These are phyloP conservation scores for Microtus montanus DNA, from an alignment of 2,113 vertebrate genomes.

Conservation along the genomic window DNA sequence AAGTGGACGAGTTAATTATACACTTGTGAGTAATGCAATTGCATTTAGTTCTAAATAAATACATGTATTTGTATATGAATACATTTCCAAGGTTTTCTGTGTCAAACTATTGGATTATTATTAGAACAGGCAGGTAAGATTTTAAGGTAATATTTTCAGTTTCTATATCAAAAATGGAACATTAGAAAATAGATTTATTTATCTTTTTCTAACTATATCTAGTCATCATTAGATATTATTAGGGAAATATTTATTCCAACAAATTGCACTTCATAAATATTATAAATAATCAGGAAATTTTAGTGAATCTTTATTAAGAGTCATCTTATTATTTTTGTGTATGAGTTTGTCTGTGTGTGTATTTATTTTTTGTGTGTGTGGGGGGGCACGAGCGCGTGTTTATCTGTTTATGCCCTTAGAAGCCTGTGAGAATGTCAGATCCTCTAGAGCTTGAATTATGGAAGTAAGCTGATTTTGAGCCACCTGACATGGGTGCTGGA, in stretches of 20 bases:
- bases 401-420: neutral
- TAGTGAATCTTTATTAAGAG: neutral
- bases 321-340: neutral
- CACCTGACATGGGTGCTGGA: neutral
- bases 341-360: neutral
- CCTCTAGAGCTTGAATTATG: neutral
- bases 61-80: neutral
- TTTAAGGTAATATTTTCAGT: neutral
- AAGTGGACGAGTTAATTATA: neutral
- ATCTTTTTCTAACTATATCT: neutral
- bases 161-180: neutral
- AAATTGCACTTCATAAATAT: neutral
- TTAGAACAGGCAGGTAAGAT: neutral
- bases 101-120: neutral
- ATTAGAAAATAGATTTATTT: neutral
- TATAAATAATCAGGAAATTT: neutral
- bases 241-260: neutral
- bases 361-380: neutral
- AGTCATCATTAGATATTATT: neutral
- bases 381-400: accelerated
- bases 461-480: neutral
- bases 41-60: constrained; percentile 23
- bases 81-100: neutral
- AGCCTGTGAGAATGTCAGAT: too few relatives aligned
- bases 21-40: neutral